Evolutionary conservation across 2,113 vertebrate genomes (phyloP).

Genomic region (Oxyruncus cristatus): DNA sequence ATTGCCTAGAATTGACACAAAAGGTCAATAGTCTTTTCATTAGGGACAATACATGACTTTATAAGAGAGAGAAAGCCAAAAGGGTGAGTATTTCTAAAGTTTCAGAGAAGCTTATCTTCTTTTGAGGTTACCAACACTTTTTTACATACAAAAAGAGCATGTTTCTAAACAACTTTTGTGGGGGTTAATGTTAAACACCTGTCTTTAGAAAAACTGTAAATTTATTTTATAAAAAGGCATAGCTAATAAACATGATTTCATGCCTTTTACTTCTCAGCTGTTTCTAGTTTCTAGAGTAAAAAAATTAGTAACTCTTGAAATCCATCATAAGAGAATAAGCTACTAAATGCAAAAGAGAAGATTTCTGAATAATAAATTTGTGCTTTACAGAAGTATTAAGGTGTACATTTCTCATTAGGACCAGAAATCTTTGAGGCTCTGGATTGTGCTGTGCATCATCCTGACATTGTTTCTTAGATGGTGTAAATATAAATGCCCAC

Average conservation of each 20-base stretch:
- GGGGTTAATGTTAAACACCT: slow-evolving; percentile 28
- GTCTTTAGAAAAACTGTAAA: slow-evolving; percentile 45
- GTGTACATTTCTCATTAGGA: neutral
- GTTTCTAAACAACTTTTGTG: neutral
- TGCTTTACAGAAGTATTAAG: neutral
- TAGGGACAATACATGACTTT: neutral
- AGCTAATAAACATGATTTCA: slow-evolving; percentile 52
- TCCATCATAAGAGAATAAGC: neutral
- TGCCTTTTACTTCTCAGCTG: slow-evolving; percentile 31
- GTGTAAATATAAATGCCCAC: neutral
- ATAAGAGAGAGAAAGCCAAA: neutral
- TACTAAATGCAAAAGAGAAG: neutral
- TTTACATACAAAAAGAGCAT: neutral
- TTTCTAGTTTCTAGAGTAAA: slow-evolving; percentile 27
- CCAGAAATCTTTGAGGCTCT: neutral
- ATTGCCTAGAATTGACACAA: neutral
- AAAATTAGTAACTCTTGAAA: slow-evolving; percentile 28
- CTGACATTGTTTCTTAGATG: neutral
- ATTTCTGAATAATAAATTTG: neutral
- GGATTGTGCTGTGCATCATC: neutral
- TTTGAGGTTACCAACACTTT: neutral
- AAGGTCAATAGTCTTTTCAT: neutral
- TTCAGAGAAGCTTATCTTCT: neutral
- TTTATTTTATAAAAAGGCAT: slow-evolving; percentile 46
- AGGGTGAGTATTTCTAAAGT: neutral